Evolutionary conservation across 2,888 invertebrate species (phyloP).

Genomic region (Epinotia demarniana): DNA sequence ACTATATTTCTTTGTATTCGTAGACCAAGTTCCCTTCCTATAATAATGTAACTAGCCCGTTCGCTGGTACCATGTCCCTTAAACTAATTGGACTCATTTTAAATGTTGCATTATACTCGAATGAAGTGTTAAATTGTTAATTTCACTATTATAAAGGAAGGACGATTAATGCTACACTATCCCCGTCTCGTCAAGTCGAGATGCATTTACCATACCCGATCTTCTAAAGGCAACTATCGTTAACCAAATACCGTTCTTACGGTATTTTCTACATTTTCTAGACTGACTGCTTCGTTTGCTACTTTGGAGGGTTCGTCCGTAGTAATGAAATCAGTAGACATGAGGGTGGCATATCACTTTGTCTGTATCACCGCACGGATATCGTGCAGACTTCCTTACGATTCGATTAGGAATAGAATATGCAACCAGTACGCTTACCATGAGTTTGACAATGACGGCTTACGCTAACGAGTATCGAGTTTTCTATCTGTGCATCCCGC

Average conservation of each 20-base stretch:
- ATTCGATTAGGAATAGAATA: not conserved
- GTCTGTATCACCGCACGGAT: not conserved
- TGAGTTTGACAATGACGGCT: no score
- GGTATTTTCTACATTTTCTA: not conserved
- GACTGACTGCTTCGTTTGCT: not conserved
- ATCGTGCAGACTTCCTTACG: not conserved
- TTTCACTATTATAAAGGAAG: not conserved
- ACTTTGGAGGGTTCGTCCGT: not conserved
- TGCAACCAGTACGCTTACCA: no score
- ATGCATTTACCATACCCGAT: not conserved
- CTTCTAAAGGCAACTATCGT: constrained; percentile 4
- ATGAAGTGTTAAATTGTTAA: not conserved
- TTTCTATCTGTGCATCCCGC: no score
- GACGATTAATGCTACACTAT: not conserved
- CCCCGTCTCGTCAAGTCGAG: not conserved
- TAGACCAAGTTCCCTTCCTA: no score
- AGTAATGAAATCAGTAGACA: not conserved
- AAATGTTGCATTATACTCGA: not conserved
- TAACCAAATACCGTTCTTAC: not conserved
- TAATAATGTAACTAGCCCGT: not conserved
- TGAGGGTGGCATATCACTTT: not conserved
- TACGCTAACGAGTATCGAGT: no score
- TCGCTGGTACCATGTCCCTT: not conserved
- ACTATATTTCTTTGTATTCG: no score
- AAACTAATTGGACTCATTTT: not conserved